A percentile compares a stretch with the other conserved stretches of the same genome.
These are phyloP conservation scores for Coelinius sp. DNA, from an alignment of 2,888 invertebrate genomes.

Conservation along the genomic window DNA sequence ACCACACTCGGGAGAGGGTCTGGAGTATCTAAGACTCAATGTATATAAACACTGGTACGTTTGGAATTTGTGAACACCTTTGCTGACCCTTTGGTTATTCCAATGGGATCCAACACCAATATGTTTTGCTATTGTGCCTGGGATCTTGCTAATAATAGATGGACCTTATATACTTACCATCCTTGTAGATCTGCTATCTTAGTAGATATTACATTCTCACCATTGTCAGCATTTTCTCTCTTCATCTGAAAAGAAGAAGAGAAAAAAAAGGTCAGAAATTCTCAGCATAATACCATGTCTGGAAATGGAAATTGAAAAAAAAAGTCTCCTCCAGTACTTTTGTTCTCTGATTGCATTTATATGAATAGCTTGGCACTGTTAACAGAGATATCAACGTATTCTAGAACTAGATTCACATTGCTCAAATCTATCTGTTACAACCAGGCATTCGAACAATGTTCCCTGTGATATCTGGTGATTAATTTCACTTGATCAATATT, in stretches of 20 bases:
- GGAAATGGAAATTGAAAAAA: no score
- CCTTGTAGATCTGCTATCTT: neutral
- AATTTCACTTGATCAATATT: neutral
- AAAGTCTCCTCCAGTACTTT: neutral
- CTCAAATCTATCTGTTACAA: neutral
- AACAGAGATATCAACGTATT: neutral
- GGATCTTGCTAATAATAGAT: constrained; percentile 45
- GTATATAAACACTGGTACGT: constrained; percentile 14
- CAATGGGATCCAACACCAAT: constrained; percentile 29
- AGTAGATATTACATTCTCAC: constrained; percentile 1
- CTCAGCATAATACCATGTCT: no score
- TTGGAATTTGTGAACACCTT: constrained; percentile 30
- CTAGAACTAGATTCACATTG: neutral
- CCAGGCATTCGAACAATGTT: neutral
- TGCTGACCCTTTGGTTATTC: constrained; percentile 21
- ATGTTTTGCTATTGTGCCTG: constrained; percentile 41
- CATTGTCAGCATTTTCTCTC: neutral
- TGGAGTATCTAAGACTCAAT: neutral
- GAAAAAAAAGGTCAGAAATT: neutral
- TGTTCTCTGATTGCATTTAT: neutral
- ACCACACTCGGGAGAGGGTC: neutral
- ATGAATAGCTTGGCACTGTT: neutral
- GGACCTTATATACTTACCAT: constrained; percentile 29
- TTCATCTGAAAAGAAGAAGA: no score
- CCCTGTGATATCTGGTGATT: neutral